phyloP scores from a whole-genome alignment of 2,888 invertebrate genomes.

The Eilema sororculum region DNA sequence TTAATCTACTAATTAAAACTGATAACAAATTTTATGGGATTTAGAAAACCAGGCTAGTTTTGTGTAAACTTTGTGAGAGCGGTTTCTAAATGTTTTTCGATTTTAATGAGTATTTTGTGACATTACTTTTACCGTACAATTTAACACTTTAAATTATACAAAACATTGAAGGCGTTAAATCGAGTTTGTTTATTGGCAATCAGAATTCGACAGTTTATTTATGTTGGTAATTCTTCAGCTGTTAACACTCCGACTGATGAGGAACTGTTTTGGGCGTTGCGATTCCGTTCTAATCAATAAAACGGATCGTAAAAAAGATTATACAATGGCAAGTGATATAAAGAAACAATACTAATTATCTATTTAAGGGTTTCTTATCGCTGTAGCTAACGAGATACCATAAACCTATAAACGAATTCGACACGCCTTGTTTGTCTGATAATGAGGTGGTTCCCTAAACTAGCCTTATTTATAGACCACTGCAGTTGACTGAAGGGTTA shows the following conservation, averaged over 20 bases:
- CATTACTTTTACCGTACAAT: conserved; percentile 20
- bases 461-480: conserved; percentile 73
- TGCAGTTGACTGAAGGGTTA: conserved; percentile 50
- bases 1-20: too few species aligned
- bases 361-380: conserved; percentile 80
- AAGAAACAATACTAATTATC: conserved; percentile 83
- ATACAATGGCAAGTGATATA: conserved; percentile 53
- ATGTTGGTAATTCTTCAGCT: conserved; percentile 68
- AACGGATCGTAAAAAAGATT: conserved; percentile 55
- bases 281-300: conserved; percentile 49
- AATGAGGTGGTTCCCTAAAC: conserved; percentile 70
- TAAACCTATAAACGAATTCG: conserved; percentile 80
- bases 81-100: not conserved
- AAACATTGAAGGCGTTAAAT: conserved; percentile 66
- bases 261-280: conserved; percentile 51
- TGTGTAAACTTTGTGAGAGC: not conserved
- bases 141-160: conserved; percentile 62
- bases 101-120: conserved; percentile 11
- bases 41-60: too few species aligned
- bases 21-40: too few species aligned
- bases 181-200: conserved; percentile 80
- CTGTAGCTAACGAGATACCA: conserved; percentile 76
- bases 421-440: conserved; percentile 74
- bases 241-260: conserved; percentile 55
- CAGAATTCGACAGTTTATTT: conserved; percentile 71